Evolutionary conservation across 2,797 vertebrate species (phyloP).

Genomic region (Enteromius viviparus): DNA sequence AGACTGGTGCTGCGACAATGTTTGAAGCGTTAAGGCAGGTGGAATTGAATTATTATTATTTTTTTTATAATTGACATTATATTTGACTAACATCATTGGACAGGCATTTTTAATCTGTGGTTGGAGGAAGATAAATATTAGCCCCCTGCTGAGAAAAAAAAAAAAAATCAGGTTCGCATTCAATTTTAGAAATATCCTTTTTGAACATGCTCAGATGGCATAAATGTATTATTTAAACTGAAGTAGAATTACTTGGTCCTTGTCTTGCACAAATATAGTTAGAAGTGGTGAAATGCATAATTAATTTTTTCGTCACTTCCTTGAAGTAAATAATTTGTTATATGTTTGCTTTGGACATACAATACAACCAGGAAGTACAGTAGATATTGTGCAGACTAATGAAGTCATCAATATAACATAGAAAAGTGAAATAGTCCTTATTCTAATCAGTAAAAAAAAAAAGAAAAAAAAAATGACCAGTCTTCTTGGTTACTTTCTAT

Average conservation of each 20-base stretch:
- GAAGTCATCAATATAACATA: conserved; percentile 47
- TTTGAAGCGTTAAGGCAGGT: conserved; percentile 24
- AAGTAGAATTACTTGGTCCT: conserved; percentile 33
- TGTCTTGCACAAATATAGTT: conserved; percentile 61
- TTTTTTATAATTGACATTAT: conserved; percentile 3
- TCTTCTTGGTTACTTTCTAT: conserved; percentile 46
- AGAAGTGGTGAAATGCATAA: conserved; percentile 62
- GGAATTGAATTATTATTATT: conserved; percentile 1
- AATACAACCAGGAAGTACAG: conserved; percentile 51
- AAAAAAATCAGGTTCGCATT: conserved; percentile 10
- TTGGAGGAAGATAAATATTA: conserved; percentile 22
- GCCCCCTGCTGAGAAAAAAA: conserved; percentile 16
- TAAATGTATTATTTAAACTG: conserved; percentile 38
- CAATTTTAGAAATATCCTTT: conserved; percentile 29
- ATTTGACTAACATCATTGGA: neutral
- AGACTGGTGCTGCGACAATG: conserved; percentile 41
- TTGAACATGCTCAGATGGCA: conserved; percentile 38
- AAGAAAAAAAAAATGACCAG: conserved; percentile 22
- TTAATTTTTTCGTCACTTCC: conserved; percentile 58
- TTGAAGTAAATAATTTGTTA: conserved; percentile 59
- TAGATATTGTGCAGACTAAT: conserved; percentile 62
- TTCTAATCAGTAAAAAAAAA: conserved; percentile 39
- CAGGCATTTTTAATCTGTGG: conserved; percentile 1
- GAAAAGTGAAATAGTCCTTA: conserved; percentile 52
- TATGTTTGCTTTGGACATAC: conserved; percentile 56